These are phyloP conservation scores for Imbricaverruca yamaguchii DNA, from an alignment of 2,888 invertebrate genomes.

Conservation along the genomic window DNA sequence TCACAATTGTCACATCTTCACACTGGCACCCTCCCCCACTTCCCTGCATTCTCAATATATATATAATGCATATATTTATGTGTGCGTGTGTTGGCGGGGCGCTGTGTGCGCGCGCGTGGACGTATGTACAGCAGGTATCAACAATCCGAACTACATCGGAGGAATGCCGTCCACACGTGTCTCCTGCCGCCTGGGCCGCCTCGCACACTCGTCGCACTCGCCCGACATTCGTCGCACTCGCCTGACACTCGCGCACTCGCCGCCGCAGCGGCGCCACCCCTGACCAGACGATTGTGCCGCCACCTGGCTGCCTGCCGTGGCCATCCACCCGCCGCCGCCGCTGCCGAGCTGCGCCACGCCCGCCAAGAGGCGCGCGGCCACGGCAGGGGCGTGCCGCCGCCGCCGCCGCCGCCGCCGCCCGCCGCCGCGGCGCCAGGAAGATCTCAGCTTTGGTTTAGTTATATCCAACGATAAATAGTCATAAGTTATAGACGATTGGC, in stretches of 20 bases:
- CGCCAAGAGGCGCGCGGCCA: background rate
- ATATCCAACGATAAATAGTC: background rate
- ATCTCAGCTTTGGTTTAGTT: conserved; percentile 21
- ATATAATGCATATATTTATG: background rate
- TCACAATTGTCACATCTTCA: background rate
- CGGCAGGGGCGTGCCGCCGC: background rate
- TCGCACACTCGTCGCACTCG: background rate
- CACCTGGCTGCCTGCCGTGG: background rate
- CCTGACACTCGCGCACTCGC: background rate
- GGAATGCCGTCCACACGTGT: background rate
- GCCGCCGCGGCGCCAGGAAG: background rate
- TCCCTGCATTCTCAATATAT: background rate
- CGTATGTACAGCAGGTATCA: background rate
- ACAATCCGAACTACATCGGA: background rate
- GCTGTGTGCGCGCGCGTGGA: background rate
- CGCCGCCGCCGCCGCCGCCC: background rate
- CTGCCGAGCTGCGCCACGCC: too few relatives aligned
- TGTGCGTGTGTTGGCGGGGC: background rate
- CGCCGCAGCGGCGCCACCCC: background rate
- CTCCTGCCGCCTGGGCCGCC: background rate
- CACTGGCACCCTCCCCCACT: background rate
- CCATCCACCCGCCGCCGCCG: background rate
- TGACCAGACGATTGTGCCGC: background rate
- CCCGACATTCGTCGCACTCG: background rate
- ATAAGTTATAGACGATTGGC: background rate